phyloP scores from a whole-genome alignment of 2,888 invertebrate genomes.

The Ligdia adustata region DNA sequence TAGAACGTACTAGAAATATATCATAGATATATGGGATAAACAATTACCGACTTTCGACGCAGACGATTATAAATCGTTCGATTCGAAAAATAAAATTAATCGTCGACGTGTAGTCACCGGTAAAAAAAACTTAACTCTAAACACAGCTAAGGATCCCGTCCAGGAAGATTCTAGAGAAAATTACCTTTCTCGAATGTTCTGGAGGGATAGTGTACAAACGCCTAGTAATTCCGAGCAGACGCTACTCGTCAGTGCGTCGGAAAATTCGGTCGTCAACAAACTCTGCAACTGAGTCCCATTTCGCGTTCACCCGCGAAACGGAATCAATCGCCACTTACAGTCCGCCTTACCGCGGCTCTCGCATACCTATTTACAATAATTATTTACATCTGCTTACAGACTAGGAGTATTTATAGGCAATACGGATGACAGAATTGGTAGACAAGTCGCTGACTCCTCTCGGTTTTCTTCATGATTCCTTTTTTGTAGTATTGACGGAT shows the following conservation, averaged over 20 bases:
- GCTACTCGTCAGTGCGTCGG: slow-evolving; percentile 32
- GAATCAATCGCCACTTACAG: slow-evolving; percentile 57
- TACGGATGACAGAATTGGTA: slow-evolving; percentile 99
- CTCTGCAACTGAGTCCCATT: slow-evolving; percentile 60
- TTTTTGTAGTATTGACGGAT: slow-evolving; percentile 99
- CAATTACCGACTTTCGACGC: slow-evolving; percentile 87
- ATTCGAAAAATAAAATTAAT: slow-evolving; percentile 33
- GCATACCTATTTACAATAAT: slow-evolving; percentile 58
- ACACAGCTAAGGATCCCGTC: slow-evolving; percentile 69
- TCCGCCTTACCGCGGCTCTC: slow-evolving; percentile 81
- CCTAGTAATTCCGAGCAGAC: slow-evolving; percentile 50
- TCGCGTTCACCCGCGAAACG: slow-evolving; percentile 63
- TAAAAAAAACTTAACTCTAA: slow-evolving; percentile 72
- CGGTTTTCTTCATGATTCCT: slow-evolving; percentile 99
- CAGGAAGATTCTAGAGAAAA: slow-evolving; percentile 79
- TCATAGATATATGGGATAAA: slow-evolving; percentile 99
- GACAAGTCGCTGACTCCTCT: slow-evolving; percentile 98
- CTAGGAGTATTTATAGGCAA: slow-evolving; percentile 86
- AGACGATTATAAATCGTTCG: slow-evolving; percentile 41
- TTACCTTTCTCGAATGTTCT: slow-evolving; percentile 83
- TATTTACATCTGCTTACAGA: slow-evolving; percentile 55
- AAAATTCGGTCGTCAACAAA: slow-evolving; percentile 57
- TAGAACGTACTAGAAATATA: slow-evolving; percentile 98
- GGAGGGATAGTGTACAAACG: slow-evolving; percentile 67
- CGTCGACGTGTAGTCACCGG: slow-evolving; percentile 65